phyloP scores from a whole-genome alignment of 2,888 invertebrate species.

The Carabus problematicus region DNA sequence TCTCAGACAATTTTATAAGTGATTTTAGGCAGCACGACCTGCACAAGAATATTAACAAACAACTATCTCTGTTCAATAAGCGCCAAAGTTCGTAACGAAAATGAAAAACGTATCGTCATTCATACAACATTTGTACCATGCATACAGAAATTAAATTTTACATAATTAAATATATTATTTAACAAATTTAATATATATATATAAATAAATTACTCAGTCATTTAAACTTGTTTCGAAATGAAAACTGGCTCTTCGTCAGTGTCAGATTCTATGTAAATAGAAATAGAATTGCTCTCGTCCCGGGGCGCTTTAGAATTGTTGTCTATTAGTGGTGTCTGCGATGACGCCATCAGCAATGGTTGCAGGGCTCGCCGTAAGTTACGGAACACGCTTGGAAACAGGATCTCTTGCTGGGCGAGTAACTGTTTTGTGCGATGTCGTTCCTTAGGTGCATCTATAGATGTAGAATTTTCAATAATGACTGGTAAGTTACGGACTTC shows the following conservation, averaged over 20 bases:
- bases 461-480: constrained; percentile 57
- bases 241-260: constrained; percentile 73
- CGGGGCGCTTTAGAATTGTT: constrained; percentile 58
- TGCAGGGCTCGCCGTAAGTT: constrained; percentile 79
- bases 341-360: constrained; percentile 68
- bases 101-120: constrained; percentile 16
- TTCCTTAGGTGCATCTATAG: constrained; percentile 55
- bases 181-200: constrained; percentile 25
- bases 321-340: constrained; percentile 64
- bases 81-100: constrained; percentile 21
- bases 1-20: constrained; percentile 31
- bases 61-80: constrained; percentile 16
- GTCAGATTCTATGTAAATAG: constrained; percentile 67
- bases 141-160: constrained; percentile 5
- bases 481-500: constrained; percentile 76
- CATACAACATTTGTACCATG: constrained; percentile 10
- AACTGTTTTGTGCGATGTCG: constrained; percentile 70
- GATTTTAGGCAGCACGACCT: constrained; percentile 42
- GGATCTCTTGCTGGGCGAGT: constrained; percentile 75
- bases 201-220: constrained; percentile 37
- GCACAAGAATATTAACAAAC: constrained; percentile 14
- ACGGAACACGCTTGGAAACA: constrained; percentile 76
- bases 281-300: constrained; percentile 69
- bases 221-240: constrained; percentile 55
- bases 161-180: constrained; percentile 25